phyloP scores from a whole-genome alignment of 53 echinoderm and acorn worm genomes.

The Henricia sp. region DNA sequence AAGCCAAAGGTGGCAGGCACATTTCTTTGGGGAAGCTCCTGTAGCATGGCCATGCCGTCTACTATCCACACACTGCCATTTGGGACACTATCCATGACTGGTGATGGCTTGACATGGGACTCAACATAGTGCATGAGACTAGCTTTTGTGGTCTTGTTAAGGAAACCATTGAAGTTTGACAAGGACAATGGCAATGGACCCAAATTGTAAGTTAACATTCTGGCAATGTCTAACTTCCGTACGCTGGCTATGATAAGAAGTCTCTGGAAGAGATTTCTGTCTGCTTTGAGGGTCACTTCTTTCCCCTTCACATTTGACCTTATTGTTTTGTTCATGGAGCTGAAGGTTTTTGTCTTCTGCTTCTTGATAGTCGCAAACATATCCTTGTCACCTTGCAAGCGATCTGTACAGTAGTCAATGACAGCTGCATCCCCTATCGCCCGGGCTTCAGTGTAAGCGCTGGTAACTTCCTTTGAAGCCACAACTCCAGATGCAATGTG shows the following conservation, averaged over 20 bases:
- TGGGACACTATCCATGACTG: slow-evolving; percentile 19
- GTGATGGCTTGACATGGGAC: slow-evolving; percentile 17
- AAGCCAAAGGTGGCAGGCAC: slow-evolving; percentile 47
- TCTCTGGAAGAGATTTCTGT: slow-evolving; percentile 55
- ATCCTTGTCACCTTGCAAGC: slow-evolving; percentile 9
- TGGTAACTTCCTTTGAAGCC: slow-evolving; percentile 23
- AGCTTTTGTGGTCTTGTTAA: slow-evolving; percentile 50
- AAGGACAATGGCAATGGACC: slow-evolving; percentile 63
- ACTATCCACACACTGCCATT: slow-evolving; percentile 32
- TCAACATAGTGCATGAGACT: slow-evolving; percentile 59
- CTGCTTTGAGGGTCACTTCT: slow-evolving; percentile 43
- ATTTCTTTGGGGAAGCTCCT: slow-evolving; percentile 38
- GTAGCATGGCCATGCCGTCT: slow-evolving; percentile 76
- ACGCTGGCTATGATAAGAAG: slow-evolving; percentile 45
- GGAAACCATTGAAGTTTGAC: slow-evolving; percentile 31
- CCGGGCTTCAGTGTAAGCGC: slow-evolving; percentile 1
- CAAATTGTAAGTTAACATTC: slow-evolving; percentile 48
- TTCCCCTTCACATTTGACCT: slow-evolving; percentile 54
- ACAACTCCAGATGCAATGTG: slow-evolving; percentile 27
- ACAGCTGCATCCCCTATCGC: slow-evolving; percentile 12
- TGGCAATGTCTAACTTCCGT: slow-evolving; percentile 31
- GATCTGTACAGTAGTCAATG: neutral
- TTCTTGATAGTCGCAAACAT: slow-evolving; percentile 17
- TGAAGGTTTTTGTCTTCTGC: slow-evolving; percentile 50
- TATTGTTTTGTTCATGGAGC: slow-evolving; percentile 2